These are phyloP conservation scores for Ornithoptera priamus DNA, from an alignment of 2,888 invertebrate genomes.

Conservation along the genomic window DNA sequence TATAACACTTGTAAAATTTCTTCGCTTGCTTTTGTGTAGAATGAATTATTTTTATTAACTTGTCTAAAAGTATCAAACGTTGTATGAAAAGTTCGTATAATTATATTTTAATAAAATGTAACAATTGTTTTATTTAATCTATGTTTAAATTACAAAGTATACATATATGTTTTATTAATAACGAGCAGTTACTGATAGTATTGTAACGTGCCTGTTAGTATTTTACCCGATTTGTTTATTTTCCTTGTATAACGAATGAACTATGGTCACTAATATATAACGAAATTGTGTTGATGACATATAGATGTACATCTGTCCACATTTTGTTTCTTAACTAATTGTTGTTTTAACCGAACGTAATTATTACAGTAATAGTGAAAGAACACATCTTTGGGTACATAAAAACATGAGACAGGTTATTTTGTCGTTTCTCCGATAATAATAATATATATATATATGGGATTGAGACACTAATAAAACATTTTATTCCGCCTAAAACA, in stretches of 20 bases:
- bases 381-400: too few relatives aligned
- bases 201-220: not conserved
- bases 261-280: not conserved
- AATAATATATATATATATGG: too few relatives aligned
- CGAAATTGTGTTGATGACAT: not conserved
- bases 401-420: too few relatives aligned
- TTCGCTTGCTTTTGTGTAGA: not conserved
- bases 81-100: not conserved
- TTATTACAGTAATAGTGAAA: too few relatives aligned
- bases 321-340: too few relatives aligned
- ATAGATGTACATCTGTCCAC: not conserved
- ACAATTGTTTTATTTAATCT: not conserved
- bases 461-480: too few relatives aligned
- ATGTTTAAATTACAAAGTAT: not conserved
- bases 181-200: not conserved
- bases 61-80: not conserved
- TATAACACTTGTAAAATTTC: slow-evolving; percentile 4
- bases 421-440: too few relatives aligned
- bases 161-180: not conserved
- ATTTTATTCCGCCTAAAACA: too few relatives aligned
- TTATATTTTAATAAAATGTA: not conserved
- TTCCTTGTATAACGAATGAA: slow-evolving; percentile 5
- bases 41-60: not conserved
- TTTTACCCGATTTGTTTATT: slow-evolving; percentile 9
- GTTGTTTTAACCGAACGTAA: too few relatives aligned